These are phyloP conservation scores for Spinus pinus DNA, from an alignment of 2,797 vertebrate species.

Conservation along the genomic window DNA sequence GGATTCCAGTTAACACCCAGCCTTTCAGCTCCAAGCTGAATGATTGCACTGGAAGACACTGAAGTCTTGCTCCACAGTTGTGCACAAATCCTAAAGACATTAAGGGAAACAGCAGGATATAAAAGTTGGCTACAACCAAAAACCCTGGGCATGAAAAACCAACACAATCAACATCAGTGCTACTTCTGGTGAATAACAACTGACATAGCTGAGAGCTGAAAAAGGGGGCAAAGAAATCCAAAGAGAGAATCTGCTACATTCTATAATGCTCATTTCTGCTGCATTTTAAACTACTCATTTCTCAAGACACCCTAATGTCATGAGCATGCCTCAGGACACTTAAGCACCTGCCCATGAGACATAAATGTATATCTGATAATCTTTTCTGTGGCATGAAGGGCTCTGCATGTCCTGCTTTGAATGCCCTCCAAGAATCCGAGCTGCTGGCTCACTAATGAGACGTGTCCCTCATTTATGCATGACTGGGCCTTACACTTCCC, in stretches of 20 bases:
- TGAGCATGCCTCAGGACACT: rapidly evolving
- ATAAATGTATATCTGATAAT: background rate
- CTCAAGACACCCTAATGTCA: background rate
- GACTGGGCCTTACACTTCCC: background rate
- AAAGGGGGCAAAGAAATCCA: background rate
- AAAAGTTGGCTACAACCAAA: background rate
- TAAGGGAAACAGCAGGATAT: background rate
- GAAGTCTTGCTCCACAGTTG: background rate
- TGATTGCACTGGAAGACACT: background rate
- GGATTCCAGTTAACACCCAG: background rate
- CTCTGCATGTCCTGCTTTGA: rapidly evolving
- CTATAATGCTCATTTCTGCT: background rate
- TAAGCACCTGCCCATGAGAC: background rate
- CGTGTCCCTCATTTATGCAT: background rate
- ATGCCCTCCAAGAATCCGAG: rapidly evolving
- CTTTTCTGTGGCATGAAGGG: background rate
- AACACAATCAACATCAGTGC: background rate
- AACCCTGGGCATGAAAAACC: background rate
- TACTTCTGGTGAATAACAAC: background rate
- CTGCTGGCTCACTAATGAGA: background rate
- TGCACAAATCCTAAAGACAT: background rate
- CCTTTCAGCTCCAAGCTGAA: background rate
- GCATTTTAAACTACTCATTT: background rate
- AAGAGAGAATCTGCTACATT: background rate
- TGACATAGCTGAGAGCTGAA: background rate